These are phyloP conservation scores for Hylaeus anthracinus DNA, from an alignment of 1,140 invertebrate genomes.

Conservation along the genomic window DNA sequence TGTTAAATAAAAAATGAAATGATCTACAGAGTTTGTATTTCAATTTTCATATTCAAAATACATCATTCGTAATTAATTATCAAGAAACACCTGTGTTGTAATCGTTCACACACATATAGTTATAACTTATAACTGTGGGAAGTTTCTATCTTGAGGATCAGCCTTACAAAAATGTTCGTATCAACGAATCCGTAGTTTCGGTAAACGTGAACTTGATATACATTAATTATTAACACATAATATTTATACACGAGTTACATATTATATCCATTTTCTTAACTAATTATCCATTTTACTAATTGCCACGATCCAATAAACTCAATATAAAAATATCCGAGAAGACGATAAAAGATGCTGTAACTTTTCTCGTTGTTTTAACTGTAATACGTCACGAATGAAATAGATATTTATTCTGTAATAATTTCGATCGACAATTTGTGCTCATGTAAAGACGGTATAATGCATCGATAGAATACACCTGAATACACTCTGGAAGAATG, in stretches of 20 bases:
- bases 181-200: too few relatives aligned
- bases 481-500: constrained; percentile 23
- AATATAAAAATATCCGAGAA: neutral
- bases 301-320: neutral
- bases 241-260: neutral
- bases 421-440: neutral
- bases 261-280: neutral
- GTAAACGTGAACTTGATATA: neutral
- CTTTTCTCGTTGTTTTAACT: neutral
- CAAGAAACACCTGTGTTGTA: neutral
- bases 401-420: constrained; percentile 3
- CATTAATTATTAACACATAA: neutral
- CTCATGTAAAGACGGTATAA: constrained; percentile 34
- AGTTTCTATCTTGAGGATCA: neutral
- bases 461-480: constrained; percentile 2
- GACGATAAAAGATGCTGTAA: neutral
- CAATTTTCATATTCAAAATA: neutral
- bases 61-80: constrained; percentile 6
- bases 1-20: neutral
- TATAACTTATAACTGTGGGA: neutral
- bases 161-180: neutral
- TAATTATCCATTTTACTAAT: neutral
- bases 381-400: neutral
- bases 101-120: neutral
- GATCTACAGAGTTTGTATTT: neutral